Conservation (phyloP, 2,113 vertebrate genomes). For the Eulemur rufifrons region DNA sequence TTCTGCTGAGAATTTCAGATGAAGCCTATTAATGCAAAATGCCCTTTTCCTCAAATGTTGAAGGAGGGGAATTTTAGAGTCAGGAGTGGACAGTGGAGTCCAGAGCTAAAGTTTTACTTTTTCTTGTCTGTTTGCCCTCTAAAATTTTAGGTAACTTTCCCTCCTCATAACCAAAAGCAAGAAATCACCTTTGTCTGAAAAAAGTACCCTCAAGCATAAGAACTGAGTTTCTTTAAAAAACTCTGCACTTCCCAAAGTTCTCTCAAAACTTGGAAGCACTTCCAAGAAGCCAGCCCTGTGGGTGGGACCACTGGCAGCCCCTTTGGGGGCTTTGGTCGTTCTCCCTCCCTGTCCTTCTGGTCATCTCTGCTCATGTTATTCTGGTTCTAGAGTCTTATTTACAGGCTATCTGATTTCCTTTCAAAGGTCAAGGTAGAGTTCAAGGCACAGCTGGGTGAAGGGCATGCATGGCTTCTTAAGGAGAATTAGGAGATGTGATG, state of each 20-base stretch:
- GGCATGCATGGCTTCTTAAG: neutral
- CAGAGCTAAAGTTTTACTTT: neutral
- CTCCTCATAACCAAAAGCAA: neutral
- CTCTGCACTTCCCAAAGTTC: too few relatives aligned
- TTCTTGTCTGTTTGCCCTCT: neutral
- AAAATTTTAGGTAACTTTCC: neutral
- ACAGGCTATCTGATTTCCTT: constrained; percentile 44
- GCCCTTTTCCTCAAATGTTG: too few relatives aligned
- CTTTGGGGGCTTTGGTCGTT: neutral
- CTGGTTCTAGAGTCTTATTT: neutral
- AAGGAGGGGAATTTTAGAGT: too few relatives aligned
- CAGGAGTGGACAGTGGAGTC: fast-evolving
- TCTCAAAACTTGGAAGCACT: neutral
- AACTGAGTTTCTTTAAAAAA: neutral
- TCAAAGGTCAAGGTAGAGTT: constrained; percentile 47
- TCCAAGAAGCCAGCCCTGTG: neutral
- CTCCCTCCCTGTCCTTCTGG: neutral
- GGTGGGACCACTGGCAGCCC: neutral
- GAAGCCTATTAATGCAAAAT: neutral
- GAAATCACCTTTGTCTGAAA: neutral
- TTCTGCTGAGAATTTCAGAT: neutral
- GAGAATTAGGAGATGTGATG: neutral
- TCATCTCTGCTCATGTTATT: neutral
- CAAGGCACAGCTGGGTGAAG: neutral
- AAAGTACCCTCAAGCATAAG: neutral